A percentile compares a stretch with the other conserved stretches of the same genome.
Conservation (phyloP, 2,113 vertebrate genomes). For the Genyomyrus donnyi region DNA sequence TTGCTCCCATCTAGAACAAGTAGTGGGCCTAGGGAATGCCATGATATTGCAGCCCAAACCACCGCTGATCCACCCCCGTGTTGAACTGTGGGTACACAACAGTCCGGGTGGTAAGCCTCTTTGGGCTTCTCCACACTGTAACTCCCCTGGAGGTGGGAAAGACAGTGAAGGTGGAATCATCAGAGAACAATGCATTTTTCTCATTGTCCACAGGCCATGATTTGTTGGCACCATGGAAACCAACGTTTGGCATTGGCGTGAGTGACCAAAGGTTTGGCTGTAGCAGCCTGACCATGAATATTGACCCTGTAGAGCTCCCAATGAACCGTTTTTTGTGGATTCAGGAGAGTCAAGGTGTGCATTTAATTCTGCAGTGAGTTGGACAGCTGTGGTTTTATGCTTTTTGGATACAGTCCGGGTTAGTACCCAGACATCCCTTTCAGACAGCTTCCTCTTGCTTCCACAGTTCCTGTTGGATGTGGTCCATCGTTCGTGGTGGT, state of each 20-base stretch:
- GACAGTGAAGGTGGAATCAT: background rate
- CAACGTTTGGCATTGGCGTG: background rate
- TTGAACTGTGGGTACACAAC: background rate
- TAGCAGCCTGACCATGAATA: background rate
- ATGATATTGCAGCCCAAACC: background rate
- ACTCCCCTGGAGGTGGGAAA: background rate
- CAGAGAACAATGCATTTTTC: background rate
- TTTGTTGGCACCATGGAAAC: background rate
- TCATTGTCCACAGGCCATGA: background rate
- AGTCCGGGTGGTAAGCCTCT: background rate
- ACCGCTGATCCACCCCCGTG: background rate
- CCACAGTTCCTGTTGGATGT: background rate
- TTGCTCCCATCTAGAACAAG: background rate
- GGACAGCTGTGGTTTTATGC: background rate
- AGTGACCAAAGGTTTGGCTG: background rate
- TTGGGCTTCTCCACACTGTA: background rate
- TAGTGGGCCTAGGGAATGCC: background rate
- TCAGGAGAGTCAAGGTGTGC: background rate
- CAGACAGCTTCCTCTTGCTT: background rate
- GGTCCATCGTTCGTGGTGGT: background rate
- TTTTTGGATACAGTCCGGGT: background rate
- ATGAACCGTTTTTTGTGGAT: background rate
- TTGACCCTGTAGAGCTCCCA: background rate
- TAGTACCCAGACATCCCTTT: background rate
- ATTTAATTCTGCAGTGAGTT: background rate